Evolutionary conservation across 2,113 vertebrate species (phyloP), one percentile per base, ranked within the genome.

Genomic region (Cathartes aura): DNA sequence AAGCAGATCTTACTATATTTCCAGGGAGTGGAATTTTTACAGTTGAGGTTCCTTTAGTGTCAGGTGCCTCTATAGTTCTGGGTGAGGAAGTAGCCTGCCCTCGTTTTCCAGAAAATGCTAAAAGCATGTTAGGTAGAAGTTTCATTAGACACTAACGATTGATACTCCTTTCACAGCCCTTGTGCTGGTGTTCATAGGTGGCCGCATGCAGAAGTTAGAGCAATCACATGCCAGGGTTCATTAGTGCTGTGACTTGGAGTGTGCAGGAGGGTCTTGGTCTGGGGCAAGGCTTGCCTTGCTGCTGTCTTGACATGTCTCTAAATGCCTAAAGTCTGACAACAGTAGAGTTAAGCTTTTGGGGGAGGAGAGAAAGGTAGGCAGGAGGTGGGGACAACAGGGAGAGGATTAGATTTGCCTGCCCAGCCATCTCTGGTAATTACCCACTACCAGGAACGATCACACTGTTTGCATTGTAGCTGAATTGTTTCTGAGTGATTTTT

Each of bases 161-260:
- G 48, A 40, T 68, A 17, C 10, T 93, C 58, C 56, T 81, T 76
- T 90, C 16, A 50, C 78, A 59, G 83, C 70, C 48, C 63, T 80
- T 48, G 52, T 89, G 38, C 56, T 94, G 47, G 19, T 73, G 43
- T 70, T 93, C 9, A 5, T 42, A 62, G 22, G 26, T 72, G 76
- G 52, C 19, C 89, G 52, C 63, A 55, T 93, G 81, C 34, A n/a
- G 84, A 36, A 72, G 20, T 68, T 38, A 50, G 3, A 58, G 71
- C 72, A 81, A 26, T 93, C 75, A 70, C 23, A 59, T 36, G 7
- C 60, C 87, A 81, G 55, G 42, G 42, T 93, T 93, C 87, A 72
- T 97, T 96, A 95, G 45, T 78, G 34, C 66, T 71, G 24, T 59
- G 80, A 70, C 82, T 74, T 66, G 60, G 96, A 93, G 90, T 75